phyloP scores from a whole-genome alignment of 2,888 invertebrate genomes.

The Conchocele bisecta region DNA sequence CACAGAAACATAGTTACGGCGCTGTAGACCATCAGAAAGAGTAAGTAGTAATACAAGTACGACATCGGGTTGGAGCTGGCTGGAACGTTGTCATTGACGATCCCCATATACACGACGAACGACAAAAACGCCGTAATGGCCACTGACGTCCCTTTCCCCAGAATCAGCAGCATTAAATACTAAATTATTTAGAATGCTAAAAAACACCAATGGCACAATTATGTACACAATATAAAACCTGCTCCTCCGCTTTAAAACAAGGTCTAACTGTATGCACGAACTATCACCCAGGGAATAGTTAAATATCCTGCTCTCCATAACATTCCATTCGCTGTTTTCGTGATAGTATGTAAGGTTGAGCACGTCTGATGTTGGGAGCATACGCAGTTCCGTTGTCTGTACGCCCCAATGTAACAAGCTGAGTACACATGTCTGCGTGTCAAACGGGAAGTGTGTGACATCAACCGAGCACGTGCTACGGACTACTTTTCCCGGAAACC shows the following conservation, averaged over 20 bases:
- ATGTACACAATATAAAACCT: constrained; percentile 37
- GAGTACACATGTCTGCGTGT: constrained; percentile 34
- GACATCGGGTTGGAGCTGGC: constrained; percentile 50
- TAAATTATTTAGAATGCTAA: constrained; percentile 28
- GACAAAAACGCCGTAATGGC: constrained; percentile 50
- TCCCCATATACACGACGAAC: constrained; percentile 48
- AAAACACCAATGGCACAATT: constrained; percentile 29
- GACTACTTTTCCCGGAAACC: constrained; percentile 20
- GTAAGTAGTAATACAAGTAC: constrained; percentile 28
- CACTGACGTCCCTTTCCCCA: constrained; percentile 47
- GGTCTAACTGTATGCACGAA: neutral
- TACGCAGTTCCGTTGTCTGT: neutral
- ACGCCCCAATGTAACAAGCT: neutral
- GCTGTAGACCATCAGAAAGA: constrained; percentile 36
- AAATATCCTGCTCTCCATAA: neutral
- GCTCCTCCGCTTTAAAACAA: constrained; percentile 27
- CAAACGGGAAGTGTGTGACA: constrained; percentile 45
- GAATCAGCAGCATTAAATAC: constrained; percentile 43
- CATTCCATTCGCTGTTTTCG: constrained; percentile 36
- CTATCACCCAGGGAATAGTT: neutral
- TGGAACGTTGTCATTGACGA: constrained; percentile 44
- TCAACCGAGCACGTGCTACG: constrained; percentile 33
- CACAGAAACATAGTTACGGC: constrained; percentile 29
- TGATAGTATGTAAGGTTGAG: neutral
- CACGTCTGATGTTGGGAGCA: neutral